These are phyloP conservation scores for Parnassius mnemosyne DNA, from an alignment of 2,888 invertebrate species.

Conservation along the genomic window DNA sequence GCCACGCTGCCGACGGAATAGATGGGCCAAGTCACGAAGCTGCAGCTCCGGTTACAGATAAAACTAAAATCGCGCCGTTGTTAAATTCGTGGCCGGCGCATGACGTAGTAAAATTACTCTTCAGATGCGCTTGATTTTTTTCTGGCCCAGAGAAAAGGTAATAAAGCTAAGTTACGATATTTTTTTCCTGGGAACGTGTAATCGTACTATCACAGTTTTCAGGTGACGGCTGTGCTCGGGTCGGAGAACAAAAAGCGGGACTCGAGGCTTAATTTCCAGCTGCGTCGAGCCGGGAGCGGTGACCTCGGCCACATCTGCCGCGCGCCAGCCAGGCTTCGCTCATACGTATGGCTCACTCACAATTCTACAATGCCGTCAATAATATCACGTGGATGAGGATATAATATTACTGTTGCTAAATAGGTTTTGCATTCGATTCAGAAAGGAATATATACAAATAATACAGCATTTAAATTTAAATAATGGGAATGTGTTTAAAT, in stretches of 20 bases:
- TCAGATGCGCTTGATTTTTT: constrained; percentile 41
- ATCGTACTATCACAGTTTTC: constrained; percentile 34
- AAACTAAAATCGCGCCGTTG: constrained; percentile 30
- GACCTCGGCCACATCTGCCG: constrained; percentile 70
- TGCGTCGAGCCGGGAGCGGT: constrained; percentile 62
- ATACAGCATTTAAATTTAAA: no score
- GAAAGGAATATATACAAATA: no score
- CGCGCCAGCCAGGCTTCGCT: constrained; percentile 38
- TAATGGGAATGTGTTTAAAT: no score
- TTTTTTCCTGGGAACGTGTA: constrained; percentile 1
- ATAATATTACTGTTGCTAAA: no score
- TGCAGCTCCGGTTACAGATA: constrained; percentile 43
- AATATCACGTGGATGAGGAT: background rate
- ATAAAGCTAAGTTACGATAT: background rate
- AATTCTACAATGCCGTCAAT: constrained; percentile 2
- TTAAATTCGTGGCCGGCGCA: constrained; percentile 11
- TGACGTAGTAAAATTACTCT: constrained; percentile 18
- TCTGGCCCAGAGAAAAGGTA: constrained; percentile 36
- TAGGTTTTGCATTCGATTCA: no score
- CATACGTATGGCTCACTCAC: constrained; percentile 3
- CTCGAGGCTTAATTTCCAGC: constrained; percentile 61
- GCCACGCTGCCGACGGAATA: constrained; percentile 54
- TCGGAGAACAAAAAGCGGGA: constrained; percentile 20
- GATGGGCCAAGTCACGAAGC: constrained; percentile 69
- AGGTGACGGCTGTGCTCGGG: constrained; percentile 19